These are phyloP conservation scores for Tiaroga cobitis DNA, from an alignment of 2,797 vertebrate genomes.

Conservation along the genomic window DNA sequence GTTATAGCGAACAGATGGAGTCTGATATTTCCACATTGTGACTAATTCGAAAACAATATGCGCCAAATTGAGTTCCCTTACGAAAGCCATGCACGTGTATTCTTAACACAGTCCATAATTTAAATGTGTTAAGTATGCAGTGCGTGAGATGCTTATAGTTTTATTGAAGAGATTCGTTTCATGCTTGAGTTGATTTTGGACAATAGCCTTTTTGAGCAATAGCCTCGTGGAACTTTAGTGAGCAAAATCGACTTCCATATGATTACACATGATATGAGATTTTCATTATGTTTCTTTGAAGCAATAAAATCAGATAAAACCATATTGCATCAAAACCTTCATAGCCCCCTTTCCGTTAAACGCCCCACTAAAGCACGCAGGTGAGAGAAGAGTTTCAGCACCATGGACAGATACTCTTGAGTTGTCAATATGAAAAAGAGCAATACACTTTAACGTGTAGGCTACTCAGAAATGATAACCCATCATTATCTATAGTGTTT, in stretches of 20 bases:
- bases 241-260: slow-evolving; percentile 47
- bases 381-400: neutral
- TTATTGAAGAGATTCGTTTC: slow-evolving; percentile 78
- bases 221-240: slow-evolving; percentile 64
- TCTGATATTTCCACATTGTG: slow-evolving; percentile 16
- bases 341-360: neutral
- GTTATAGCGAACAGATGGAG: neutral
- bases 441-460: neutral
- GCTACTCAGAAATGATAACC: neutral
- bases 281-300: neutral
- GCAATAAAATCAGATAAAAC: neutral
- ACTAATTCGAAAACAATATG: slow-evolving; percentile 6
- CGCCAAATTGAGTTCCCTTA: neutral
- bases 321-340: neutral
- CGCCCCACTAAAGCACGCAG: neutral
- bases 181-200: slow-evolving; percentile 74
- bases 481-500: neutral
- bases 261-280: neutral
- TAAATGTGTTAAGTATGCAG: slow-evolving; percentile 31
- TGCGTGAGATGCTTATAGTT: slow-evolving; percentile 62
- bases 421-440: neutral
- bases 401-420: slow-evolving; percentile 23
- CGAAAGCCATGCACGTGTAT: neutral
- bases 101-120: neutral
- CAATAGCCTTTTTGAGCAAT: slow-evolving; percentile 71